Base-by-base conservation (phyloP, 2,113 vertebrate species). In the Malurus cyaneus region DNA sequence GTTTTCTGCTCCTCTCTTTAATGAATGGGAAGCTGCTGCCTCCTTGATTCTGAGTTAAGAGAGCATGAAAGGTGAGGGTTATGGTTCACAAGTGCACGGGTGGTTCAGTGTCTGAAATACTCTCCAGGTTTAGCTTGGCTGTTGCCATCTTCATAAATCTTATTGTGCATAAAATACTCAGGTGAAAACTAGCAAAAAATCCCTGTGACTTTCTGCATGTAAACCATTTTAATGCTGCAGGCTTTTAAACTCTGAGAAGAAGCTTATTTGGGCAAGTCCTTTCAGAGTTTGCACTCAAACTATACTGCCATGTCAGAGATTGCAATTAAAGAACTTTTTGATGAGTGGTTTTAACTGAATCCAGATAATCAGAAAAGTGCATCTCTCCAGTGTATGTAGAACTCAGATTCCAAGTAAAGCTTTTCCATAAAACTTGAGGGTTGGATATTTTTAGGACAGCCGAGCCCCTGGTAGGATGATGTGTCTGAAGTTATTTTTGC, bases 1-100 rank as follows among this genome's bases (percentile, higher is more conserved):
- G 47, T 89, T 85, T 83, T 88, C 88, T 95, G 71, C 76, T 64
- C 18, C 53, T 88, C 41, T 61, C 77, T 86, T 76, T 95, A 82
- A 85, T 91, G 83, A 80, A 60, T 76, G 46, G 31, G 50, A 21
- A 92, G 49, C 29, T 89, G 54, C 81, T 88, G 21, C 85, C 82
- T 92, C 32, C 56, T 94, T 72, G 73, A 17, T 71, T 52, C n/a
- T 42, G 59, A 50, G 39, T 56, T 64, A 5, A 71, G 47, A 72
- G 44, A 77, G 41, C 42, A 4, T 24, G 52, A 66, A 82, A 36
- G 4, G 9, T 39, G 85, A 92, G 72, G 0, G 53, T 66, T 86
- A 5, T 4, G 25, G 79, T 83, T 88, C 85, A 53, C 54, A 56
- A 71, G 57, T 32, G 49, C 74, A 41, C 0, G 0, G 32, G 24